phyloP scores from a whole-genome alignment of 2,888 invertebrate species.

The Orthosia incerta region DNA sequence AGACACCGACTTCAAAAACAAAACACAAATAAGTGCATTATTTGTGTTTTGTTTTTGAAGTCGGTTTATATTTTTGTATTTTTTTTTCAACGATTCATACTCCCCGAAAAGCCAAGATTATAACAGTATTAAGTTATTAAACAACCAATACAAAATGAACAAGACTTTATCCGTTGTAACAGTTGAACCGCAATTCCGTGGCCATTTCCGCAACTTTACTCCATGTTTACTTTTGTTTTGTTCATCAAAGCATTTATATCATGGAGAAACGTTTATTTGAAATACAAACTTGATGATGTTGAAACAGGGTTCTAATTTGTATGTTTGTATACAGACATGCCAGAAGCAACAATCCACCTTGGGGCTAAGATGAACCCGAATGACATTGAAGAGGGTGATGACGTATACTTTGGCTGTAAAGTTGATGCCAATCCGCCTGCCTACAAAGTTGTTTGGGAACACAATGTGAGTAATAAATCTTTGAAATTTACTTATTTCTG shows the following conservation, averaged over 20 bases:
- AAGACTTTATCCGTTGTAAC: conserved; percentile 48
- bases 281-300: conserved; percentile 27
- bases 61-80: background rate
- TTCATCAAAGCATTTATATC: conserved; percentile 54
- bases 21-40: too few relatives aligned
- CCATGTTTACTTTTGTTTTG: conserved; percentile 53
- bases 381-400: conserved; percentile 89
- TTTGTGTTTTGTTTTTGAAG: too few relatives aligned
- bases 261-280: conserved; percentile 16
- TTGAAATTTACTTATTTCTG: conserved; percentile 36
- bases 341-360: conserved; percentile 84
- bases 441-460: conserved; percentile 90
- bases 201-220: conserved; percentile 56
- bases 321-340: conserved; percentile 79
- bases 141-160: conserved; percentile 55
- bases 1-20: too few relatives aligned
- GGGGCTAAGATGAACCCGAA: conserved; percentile 89
- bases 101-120: conserved; percentile 35
- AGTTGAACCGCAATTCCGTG: conserved; percentile 52
- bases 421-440: conserved; percentile 89
- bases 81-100: conserved; percentile 26
- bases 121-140: conserved; percentile 53
- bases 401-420: conserved; percentile 88
- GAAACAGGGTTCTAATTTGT: conserved; percentile 45
- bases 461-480: conserved; percentile 83